These are phyloP conservation scores for Myrmecophaga tridactyla DNA, from an alignment of 2,113 vertebrate species.

Conservation along the genomic window DNA sequence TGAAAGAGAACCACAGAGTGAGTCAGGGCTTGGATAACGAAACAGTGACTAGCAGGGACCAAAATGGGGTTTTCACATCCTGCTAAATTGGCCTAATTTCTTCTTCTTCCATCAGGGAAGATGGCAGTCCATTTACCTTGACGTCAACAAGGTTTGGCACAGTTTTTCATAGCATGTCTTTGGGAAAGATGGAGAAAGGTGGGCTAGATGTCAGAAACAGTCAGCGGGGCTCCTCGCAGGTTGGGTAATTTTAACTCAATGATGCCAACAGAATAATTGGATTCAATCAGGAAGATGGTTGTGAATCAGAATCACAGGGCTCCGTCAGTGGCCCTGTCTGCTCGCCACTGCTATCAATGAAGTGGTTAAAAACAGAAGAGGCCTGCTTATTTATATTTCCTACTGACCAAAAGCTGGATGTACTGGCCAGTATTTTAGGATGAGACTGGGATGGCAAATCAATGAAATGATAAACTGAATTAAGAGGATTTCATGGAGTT, in stretches of 20 bases:
- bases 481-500: accelerated
- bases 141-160: not conserved
- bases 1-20: accelerated
- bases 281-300: not conserved
- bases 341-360: too few species aligned
- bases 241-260: not conserved
- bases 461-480: not conserved
- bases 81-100: not conserved
- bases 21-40: not conserved
- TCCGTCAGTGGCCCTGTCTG: not conserved
- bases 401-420: too few species aligned
- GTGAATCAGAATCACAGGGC: accelerated
- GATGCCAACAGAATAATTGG: accelerated
- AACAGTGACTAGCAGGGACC: not conserved
- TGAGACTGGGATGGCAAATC: not conserved
- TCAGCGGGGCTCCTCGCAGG: not conserved
- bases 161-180: not conserved
- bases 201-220: not conserved
- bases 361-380: not conserved
- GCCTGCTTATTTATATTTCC: not conserved
- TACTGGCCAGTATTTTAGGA: not conserved
- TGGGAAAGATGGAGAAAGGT: not conserved
- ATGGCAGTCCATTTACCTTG: not conserved
- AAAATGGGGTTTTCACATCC: not conserved
- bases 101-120: not conserved